Evolutionary conservation across 2,888 invertebrate species (phyloP).

Genomic region (Amitus sp.): DNA sequence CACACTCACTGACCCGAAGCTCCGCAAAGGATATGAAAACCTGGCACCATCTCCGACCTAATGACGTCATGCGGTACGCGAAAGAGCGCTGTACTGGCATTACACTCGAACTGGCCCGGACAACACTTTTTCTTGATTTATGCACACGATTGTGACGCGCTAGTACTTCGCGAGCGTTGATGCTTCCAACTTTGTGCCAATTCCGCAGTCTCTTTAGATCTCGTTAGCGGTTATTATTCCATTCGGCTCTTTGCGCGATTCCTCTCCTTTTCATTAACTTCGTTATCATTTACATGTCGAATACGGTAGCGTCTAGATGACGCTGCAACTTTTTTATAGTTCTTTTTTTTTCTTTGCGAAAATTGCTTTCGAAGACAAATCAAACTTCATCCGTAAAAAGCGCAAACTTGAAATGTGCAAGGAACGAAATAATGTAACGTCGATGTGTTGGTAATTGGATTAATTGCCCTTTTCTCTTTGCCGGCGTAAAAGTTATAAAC

Average conservation of each 20-base stretch:
- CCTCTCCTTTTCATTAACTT: background rate
- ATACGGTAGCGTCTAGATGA: background rate
- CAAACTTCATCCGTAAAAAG: background rate
- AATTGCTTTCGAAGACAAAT: too few relatives aligned
- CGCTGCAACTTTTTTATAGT: too few relatives aligned
- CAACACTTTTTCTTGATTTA: background rate
- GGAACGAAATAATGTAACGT: background rate
- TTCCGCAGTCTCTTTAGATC: background rate
- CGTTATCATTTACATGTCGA: background rate
- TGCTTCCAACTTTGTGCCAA: slow-evolving; percentile 5
- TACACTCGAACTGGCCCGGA: slow-evolving; percentile 7
- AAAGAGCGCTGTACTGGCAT: slow-evolving; percentile 20
- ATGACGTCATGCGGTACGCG: slow-evolving; percentile 19
- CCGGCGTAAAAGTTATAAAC: slow-evolving; percentile 9
- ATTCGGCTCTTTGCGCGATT: background rate
- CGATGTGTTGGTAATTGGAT: background rate
- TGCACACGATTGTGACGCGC: background rate
- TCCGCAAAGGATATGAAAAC: slow-evolving; percentile 15
- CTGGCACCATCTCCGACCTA: slow-evolving; percentile 32
- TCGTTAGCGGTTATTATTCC: slow-evolving; percentile 1
- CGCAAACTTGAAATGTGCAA: background rate
- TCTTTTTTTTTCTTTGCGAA: too few relatives aligned
- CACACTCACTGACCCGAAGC: slow-evolving; percentile 39
- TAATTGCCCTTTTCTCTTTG: background rate
- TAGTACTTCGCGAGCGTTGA: background rate